These are phyloP conservation scores for Nylanderia fulva DNA, from an alignment of 1,140 invertebrate genomes.

Conservation along the genomic window DNA sequence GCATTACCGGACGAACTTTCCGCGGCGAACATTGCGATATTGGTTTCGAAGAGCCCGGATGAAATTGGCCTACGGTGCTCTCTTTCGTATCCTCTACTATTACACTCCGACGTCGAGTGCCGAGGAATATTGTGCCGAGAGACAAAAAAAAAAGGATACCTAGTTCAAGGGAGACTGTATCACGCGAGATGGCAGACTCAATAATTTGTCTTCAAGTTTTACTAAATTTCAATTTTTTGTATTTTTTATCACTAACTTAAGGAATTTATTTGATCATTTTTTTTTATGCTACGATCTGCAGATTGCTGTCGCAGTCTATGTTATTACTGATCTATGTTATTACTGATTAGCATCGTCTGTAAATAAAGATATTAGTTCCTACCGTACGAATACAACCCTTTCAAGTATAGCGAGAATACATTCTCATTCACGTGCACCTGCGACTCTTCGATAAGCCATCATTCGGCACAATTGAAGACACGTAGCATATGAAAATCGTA, in stretches of 20 bases:
- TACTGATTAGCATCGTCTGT: not conserved
- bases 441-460: constrained; percentile 60
- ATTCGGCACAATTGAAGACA: constrained; percentile 47
- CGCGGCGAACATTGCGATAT: constrained; percentile 83
- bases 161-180: not conserved
- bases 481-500: constrained; percentile 59
- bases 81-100: constrained; percentile 30
- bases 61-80: constrained; percentile 55
- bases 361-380: not conserved
- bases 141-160: not conserved
- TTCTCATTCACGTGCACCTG: constrained; percentile 53
- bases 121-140: not conserved
- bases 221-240: not conserved
- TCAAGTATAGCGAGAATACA: not conserved
- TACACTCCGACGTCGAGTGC: not conserved
- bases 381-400: not conserved
- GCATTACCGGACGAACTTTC: constrained; percentile 84
- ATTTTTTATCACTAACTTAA: not conserved
- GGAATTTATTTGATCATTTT: not conserved
- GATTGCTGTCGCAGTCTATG: no score
- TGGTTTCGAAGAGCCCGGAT: constrained; percentile 79
- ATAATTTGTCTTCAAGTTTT: constrained; percentile 3
- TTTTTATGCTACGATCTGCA: no score
- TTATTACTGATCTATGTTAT: no score
- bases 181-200: not conserved